Conservation (phyloP, 2,113 vertebrate genomes). For the Indri indri region DNA sequence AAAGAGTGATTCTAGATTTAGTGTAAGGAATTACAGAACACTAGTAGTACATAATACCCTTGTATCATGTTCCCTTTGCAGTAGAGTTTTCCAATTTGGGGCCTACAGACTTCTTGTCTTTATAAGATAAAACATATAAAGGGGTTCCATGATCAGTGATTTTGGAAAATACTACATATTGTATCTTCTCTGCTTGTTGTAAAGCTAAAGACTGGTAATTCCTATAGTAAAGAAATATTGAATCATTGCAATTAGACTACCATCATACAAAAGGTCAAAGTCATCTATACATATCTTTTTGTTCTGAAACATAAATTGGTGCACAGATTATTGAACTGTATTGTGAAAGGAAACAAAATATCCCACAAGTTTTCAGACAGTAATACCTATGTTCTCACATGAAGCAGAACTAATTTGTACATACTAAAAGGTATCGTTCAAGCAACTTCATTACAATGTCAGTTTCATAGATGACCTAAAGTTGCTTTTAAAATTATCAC, state of each 20-base stretch:
- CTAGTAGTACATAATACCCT: not conserved
- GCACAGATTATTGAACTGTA: not conserved
- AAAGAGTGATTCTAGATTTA: not conserved
- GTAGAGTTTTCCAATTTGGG: not conserved
- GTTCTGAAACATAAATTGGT: not conserved
- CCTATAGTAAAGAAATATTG: not conserved
- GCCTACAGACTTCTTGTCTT: not conserved
- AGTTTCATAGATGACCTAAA: not conserved
- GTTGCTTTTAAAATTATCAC: not conserved
- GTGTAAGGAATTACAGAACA: accelerated
- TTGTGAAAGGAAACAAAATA: not conserved
- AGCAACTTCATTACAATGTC: not conserved
- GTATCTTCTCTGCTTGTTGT: not conserved
- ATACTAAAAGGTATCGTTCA: not conserved
- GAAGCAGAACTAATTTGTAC: not conserved
- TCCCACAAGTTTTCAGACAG: not conserved
- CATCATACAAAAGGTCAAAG: not conserved
- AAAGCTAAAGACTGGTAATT: not conserved
- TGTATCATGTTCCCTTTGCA: accelerated
- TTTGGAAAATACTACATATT: not conserved
- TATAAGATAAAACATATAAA: not conserved
- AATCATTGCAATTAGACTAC: not conserved
- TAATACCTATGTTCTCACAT: not conserved
- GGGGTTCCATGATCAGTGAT: not conserved
- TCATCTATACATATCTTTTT: not conserved